These are phyloP conservation scores for Poicephalus gulielmi DNA, from an alignment of 2,113 vertebrate genomes.

Conservation along the genomic window DNA sequence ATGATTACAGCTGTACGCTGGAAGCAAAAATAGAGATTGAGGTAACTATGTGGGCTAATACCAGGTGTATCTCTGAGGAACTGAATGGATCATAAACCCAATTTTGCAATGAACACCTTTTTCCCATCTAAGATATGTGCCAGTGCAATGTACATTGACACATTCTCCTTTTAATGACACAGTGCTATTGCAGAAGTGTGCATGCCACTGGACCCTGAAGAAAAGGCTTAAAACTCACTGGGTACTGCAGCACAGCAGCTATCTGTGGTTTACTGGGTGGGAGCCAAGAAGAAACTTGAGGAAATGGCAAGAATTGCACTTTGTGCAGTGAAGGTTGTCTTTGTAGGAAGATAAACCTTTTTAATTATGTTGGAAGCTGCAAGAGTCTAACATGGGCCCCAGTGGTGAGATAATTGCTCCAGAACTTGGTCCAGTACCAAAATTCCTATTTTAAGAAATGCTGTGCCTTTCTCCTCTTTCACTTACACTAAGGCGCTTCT, in stretches of 20 bases:
- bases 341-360: conserved; percentile 45
- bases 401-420: not conserved
- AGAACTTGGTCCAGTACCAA: not conserved
- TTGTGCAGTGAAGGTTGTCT: not conserved
- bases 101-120: not conserved
- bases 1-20: not conserved
- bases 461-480: not conserved
- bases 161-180: not conserved
- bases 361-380: conserved; percentile 26
- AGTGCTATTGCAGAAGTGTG: not conserved
- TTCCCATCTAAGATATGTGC: not conserved
- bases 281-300: not conserved
- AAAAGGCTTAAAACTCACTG: not conserved
- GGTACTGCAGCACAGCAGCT: not conserved
- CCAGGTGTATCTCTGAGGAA: not conserved
- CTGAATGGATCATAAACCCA: not conserved
- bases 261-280: not conserved
- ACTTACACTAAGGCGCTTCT: not conserved
- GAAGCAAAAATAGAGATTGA: not conserved
- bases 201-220: not conserved
- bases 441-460: conserved; percentile 10
- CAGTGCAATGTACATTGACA: not conserved
- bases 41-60: not conserved
- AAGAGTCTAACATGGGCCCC: not conserved
- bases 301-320: not conserved